Conservation (phyloP, 2,113 vertebrate genomes). For the Philantomba maxwellii region DNA sequence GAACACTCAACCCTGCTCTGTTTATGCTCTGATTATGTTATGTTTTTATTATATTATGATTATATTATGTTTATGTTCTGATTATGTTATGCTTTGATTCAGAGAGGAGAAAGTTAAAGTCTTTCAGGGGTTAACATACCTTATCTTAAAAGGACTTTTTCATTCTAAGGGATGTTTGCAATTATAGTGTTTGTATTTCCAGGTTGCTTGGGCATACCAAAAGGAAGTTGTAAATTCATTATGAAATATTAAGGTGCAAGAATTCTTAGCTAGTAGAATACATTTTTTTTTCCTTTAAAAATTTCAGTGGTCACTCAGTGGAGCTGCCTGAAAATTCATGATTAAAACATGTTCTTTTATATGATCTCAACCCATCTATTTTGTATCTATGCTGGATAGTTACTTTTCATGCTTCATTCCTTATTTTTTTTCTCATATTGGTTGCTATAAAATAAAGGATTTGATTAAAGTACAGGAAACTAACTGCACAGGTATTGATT, state of each 20-base stretch:
- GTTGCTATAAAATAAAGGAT: constrained; percentile 5
- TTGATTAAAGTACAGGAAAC: neutral
- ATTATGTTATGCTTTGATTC: constrained; percentile 13
- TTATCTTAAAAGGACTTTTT: constrained; percentile 21
- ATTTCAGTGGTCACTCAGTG: neutral
- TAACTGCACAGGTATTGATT: constrained; percentile 4
- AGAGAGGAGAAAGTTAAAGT: constrained; percentile 26
- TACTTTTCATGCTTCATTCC: constrained; percentile 1
- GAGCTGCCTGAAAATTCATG: neutral
- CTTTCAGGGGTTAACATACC: neutral
- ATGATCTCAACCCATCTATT: neutral
- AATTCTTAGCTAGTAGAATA: constrained; percentile 11
- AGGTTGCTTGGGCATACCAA: neutral
- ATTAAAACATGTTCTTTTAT: constrained; percentile 22
- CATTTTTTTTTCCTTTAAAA: constrained; percentile 38
- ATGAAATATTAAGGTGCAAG: constrained; percentile 7
- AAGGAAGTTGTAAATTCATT: constrained; percentile 28
- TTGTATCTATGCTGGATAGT: neutral
- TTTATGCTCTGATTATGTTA: neutral
- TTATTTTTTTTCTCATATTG: neutral
- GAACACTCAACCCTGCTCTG: neutral
- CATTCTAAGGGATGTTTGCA: constrained; percentile 1
- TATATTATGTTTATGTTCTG: neutral
- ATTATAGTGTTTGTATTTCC: neutral
- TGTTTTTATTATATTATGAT: neutral